Base-by-base conservation (phyloP, 2,888 invertebrate genomes). In the Pharmacophagus antenor region DNA sequence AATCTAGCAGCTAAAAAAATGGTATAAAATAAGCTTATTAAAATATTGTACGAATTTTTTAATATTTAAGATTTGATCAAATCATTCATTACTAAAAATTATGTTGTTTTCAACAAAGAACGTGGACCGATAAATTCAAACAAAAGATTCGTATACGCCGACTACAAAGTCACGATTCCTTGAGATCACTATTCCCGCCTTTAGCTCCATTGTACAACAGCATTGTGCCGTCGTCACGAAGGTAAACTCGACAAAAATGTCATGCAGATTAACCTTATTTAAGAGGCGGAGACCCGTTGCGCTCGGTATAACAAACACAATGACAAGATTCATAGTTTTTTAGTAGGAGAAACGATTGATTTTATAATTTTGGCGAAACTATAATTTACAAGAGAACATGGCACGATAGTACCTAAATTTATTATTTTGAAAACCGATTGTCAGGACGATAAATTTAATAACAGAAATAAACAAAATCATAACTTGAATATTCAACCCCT, bases 211-310 rank as follows among this genome's bases (percentile, higher is more conserved):
- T 62, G 62, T 58, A 55, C 59, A 54, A 63, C 57, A 61, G 61
- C 61, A 67, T 67, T 63, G 65, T 65, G 61, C 50, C 57, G 54
- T 51, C 65, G 66, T 70, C 71, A 72, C 69, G 68, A 63, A 65
- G 63, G 68, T 71, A 68, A 70, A 71, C 64, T 71, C 69, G 67
- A 68, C 74, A 73, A 73, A 78, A 79, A 75, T 72, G 72, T 77
- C 77, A 78, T 74, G 72, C 78, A 77, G 77, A 76, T 79, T 81
- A 77, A 76, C 84, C 82, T 80, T 84, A 82, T 80, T 78, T 68
- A 75, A 75, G 69, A 68, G 71, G 71, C 79, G 76, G 76, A 67
- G 67, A 65, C 74, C 77, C 78, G 80, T 77, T 69, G 74, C 74
- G 77, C 74, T 76, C 71, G 67, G 71, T 67, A 69, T 75, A 71